Base-by-base conservation (phyloP, 2,888 invertebrate species). In the Tetheella fluctuosa region DNA sequence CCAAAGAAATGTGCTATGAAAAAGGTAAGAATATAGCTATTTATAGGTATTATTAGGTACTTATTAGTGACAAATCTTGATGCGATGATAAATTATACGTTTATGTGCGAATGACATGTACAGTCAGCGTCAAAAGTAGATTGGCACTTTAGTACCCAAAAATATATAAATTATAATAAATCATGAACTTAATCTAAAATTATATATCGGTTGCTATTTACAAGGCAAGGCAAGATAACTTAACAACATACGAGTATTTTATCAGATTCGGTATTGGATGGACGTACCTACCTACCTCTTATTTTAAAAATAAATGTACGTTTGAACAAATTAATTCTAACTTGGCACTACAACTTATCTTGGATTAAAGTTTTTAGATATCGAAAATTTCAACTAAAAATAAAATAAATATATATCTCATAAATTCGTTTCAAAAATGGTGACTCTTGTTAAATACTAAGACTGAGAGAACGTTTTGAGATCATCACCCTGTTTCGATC, bases 171-270 rank as follows among this genome's bases (percentile, higher is more conserved):
- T 48, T 20, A 48, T 42, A 8, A 34, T 13, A 2, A 17, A 17
- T 5, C n/a, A 42, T 42, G 17, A 42, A 17, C 17, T 17, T 20
- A 48, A 20, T 48, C 4, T 30, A 57, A 57, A 57, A 60, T 34
- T 6, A 55, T 53, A 23, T 37, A 37, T 39, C 34, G 34, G n/a
- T 39, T 25, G 20, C 17, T 42, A 37, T 59, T 25, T 57, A 55
- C 30, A 30, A 58, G 56, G 34, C 55, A 23, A 42, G 6, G 6
- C 17, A 7, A 8, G 15, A 2, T 2, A 37, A 60, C 54, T 55
- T 68, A 70, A 53, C 28, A 28, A 68, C 61, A 65, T 73, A 73
- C 37, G 75, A 73, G 70, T 74, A 73, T 72, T 74, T 13, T 59
- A 62, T 70, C 70, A 74, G 73, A 68, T 70, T 72, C 65, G 65